Conservation (phyloP, 2,797 vertebrate genomes). For the Melanotaenia trifasciata region DNA sequence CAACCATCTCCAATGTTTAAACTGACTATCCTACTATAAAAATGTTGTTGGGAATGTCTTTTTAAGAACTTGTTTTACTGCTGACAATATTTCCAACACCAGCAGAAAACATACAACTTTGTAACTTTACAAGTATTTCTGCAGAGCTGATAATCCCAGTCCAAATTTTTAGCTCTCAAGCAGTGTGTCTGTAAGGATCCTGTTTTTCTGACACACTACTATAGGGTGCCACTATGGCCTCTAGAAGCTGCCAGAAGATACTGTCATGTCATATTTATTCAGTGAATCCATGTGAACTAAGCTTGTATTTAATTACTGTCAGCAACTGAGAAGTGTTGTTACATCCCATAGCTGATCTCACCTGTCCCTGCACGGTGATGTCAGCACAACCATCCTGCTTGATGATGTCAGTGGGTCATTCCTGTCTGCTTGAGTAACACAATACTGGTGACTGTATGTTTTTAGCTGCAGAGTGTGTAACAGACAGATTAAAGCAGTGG, state of each 20-base stretch:
- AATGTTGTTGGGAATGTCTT: too few relatives aligned
- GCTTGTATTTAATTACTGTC: conserved; percentile 33
- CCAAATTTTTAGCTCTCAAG: background rate
- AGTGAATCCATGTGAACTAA: conserved; percentile 4
- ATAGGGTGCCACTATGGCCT: background rate
- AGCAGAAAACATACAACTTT: background rate
- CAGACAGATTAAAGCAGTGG: conserved; percentile 25
- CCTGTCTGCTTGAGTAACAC: conserved; percentile 64
- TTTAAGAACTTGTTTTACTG: too few relatives aligned
- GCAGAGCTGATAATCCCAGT: background rate
- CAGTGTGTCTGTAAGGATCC: background rate
- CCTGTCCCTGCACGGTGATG: conserved; percentile 59
- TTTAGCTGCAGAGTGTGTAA: conserved; percentile 50
- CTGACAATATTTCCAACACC: background rate
- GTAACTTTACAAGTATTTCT: background rate
- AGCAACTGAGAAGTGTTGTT: conserved; percentile 39
- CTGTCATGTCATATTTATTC: conserved; percentile 36
- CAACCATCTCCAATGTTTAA: too few relatives aligned
- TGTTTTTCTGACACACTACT: background rate
- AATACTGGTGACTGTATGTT: conserved; percentile 44
- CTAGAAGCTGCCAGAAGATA: background rate
- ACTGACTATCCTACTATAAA: too few relatives aligned
- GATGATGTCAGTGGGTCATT: conserved; percentile 75
- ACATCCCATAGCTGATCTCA: conserved; percentile 60
- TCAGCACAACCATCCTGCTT: conserved; percentile 50